Base-by-base conservation (phyloP, 1,140 invertebrate species). In the Drosophila lacteicornis region DNA sequence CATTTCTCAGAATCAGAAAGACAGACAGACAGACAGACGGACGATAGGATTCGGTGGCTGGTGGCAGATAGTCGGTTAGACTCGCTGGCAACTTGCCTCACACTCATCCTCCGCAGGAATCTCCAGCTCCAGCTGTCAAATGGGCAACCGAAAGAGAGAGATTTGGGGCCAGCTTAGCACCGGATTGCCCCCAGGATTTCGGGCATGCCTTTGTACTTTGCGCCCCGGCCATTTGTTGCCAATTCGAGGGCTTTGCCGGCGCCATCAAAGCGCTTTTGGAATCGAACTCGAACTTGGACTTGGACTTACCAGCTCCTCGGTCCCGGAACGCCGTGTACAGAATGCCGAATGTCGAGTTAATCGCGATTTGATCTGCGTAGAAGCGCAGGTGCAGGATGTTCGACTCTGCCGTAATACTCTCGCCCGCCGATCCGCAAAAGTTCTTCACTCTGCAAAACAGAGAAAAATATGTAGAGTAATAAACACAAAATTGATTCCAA, bases 381-480 rank as follows among this genome's bases (percentile, higher is more conserved):
- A 96, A 97, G 56, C 96, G 93, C 36, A 97, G 93, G 77, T 96
- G 95, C 63, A 97, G 93, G 9, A 95, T 93, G 77, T 96, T 96
- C 13, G 94, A 93, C 15, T 93, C 93, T 3, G 95, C 94, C 46
- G 93, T 92, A 12, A 97, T 94, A 11, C 95, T 93, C 70, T 97
- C 96, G 0, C 96, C 96, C 9, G 96, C 95, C 15, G 96, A 96
- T 0, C 97, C 96, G 87, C 97, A 98, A 92, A 96, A 97, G 80
- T 96, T 95, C 79, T 95, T 95, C 13, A 95, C 71, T 62, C 95
- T 93, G 69, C 8, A 65, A 77, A 2, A 19, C 6, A 53, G 25
- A 40, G 19, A n/a, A 62, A 59, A 1, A 30, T 30, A 30, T 30
- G 27, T 30, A 30, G 27, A 25, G 3, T 25, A 25, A 25, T 25